Evolutionary conservation across 37 sponge, comb jelly and placozoan species (phyloP), one percentile per base, ranked within the genome.

Genomic region (Petrosia ficiformis): DNA sequence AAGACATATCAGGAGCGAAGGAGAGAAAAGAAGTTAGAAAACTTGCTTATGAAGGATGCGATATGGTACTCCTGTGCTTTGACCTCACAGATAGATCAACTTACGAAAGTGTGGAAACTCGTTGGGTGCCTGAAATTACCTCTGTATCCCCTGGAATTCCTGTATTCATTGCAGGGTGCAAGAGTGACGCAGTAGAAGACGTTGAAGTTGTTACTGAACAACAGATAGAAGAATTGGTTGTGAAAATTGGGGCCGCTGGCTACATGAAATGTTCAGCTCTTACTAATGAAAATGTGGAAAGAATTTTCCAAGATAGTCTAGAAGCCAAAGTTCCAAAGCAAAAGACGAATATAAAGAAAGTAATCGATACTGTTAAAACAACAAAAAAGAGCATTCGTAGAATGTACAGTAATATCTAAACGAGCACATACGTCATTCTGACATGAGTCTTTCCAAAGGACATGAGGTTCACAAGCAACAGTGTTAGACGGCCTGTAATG

Each of bases 141-240:
- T 5, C 25, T 42, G 16, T 59, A 21, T 79, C 84, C 68, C 89
- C 84, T 25, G 42, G 54, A 1, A 68, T 63, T 3, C 89, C 89
- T 0, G 44, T 80, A 67, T 83, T 66, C 81, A 72, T 89, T 6
- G 89, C 77, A 4, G 89, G 84, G n/a, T 89, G 89, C 77, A 89
- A 89, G 59, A 54, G 75, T 31, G 89, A 83, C 69, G 26, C 63
- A 5, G n/a, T 5, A 5, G 26, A 11, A 26, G 63, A 61, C 14
- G n/a, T 5, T 26, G 5, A 61, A 22, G 63, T 6, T 5, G 26
- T 8, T 29, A 26, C 26, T 5, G 26, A 77, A 28, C 29, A 63
- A 0, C 72, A 77, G 32, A 52, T 84, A 24, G 39, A 59, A n/a
- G 66, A 61, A n/a, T 67, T 77, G 2, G 44, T 72, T 33, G 35